A percentile compares a stretch with the other conserved stretches of the same genome.
Evolutionary conservation across 1,140 invertebrate species (phyloP).

Genomic region (Drosophila chauvacae): DNA sequence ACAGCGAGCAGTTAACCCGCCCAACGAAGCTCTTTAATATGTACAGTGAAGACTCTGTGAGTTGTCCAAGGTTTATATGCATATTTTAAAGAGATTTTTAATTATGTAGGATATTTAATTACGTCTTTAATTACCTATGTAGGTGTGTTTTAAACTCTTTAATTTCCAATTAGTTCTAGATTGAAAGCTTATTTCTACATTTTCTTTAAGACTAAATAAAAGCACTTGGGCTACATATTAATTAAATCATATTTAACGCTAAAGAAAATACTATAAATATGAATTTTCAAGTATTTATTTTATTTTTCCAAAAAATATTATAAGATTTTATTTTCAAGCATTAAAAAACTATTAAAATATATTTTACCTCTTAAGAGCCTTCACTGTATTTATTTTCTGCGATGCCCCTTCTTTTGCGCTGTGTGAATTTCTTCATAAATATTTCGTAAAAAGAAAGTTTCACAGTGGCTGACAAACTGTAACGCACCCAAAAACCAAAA

Average conservation of each 20-base stretch:
- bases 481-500: constrained; percentile 64
- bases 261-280: too few species aligned
- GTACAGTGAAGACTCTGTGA: background rate
- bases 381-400: constrained; percentile 9
- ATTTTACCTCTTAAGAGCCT: too few species aligned
- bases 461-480: constrained; percentile 73
- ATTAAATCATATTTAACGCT: too few species aligned
- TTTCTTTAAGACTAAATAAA: background rate
- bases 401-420: constrained; percentile 24
- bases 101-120: background rate
- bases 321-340: background rate
- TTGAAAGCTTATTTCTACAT: background rate
- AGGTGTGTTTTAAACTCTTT: too few species aligned
- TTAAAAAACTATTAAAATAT: too few species aligned
- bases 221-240: background rate
- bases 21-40: constrained; percentile 11
- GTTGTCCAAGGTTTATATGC: background rate
- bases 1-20: constrained; percentile 11
- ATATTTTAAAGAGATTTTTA: background rate
- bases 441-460: constrained; percentile 80
- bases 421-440: constrained; percentile 72
- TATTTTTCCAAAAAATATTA: too few species aligned
- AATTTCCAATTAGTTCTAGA: background rate
- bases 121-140: background rate
- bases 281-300: background rate